Evolutionary conservation across 2,888 invertebrate species (phyloP), one percentile per base, ranked within the genome.

Genomic region (Baronia brevicornis): DNA sequence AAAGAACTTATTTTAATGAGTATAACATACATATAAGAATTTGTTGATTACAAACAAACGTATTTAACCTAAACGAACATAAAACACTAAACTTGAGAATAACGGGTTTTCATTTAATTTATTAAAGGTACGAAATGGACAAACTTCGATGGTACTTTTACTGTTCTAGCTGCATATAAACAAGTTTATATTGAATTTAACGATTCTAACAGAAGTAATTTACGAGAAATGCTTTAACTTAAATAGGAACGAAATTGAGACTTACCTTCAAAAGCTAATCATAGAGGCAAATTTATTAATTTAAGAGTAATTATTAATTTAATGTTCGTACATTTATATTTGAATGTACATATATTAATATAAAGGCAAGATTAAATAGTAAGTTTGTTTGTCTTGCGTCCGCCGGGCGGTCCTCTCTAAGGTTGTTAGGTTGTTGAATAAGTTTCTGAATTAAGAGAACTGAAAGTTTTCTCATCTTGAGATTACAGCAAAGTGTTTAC

Each of bases 371-470:
- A 75, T 74, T 72, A 75, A 77, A 71, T 67, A 68, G 64, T 68
- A 69, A 71, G 73, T 77, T 84, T 84, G 79, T 82, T 79, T 78
- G 80, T 69, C 60, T 72, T 70, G 65, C 63, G 75, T 78, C 80
- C 46, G 56, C 43, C 52, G 55, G 49, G 54, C 75, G 77, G 79
- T 70, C 75, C 78, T 64, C 73, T 75, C 69, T 84, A 82, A 84
- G 84, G 80, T 82, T 80, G 84, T 84, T 82, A 82, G 80, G 79
- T 75, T 82, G 78, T 82, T 84, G 82, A 82, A 84, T 84, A 84
- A 85, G 82, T 84, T 85, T 85, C 80, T 84, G 84, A 84, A 85
- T 85, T 85, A 85, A 85, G 84, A 84, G 82, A 79, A 84, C 84
- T 84, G 82, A 82, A 84, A 85, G 84, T 85, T 84, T 85, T 84